Evolutionary conservation across 2,113 vertebrate genomes (phyloP).

Genomic region (Galeopterus variegatus): DNA sequence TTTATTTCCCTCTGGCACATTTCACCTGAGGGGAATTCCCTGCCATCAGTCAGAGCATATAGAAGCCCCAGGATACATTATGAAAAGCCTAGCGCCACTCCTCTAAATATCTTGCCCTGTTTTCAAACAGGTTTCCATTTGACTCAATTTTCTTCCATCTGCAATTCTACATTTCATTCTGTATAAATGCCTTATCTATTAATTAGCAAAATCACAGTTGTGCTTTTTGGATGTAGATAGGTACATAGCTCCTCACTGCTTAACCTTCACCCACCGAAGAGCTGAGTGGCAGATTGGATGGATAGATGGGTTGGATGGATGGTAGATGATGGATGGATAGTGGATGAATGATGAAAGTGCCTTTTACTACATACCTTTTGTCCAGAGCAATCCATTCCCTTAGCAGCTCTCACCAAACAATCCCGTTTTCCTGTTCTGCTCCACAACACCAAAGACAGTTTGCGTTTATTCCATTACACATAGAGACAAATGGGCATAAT

Average conservation of each 20-base stretch:
- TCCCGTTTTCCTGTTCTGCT: constrained; percentile 6
- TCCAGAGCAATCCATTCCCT: neutral
- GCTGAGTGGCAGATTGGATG: neutral
- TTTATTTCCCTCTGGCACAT: neutral
- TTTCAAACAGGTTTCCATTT: constrained; percentile 37
- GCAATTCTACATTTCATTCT: neutral
- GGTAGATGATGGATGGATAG: neutral
- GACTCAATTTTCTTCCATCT: neutral
- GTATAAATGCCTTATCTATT: constrained; percentile 4
- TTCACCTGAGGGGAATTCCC: neutral
- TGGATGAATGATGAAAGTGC: neutral
- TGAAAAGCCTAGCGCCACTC: neutral
- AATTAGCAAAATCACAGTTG: constrained; percentile 34
- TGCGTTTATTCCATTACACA: neutral
- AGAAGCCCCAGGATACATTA: neutral
- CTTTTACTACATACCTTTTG: neutral
- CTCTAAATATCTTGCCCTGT: neutral
- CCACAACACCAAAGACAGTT: neutral
- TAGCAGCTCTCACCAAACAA: neutral
- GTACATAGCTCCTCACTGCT: neutral
- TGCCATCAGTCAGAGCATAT: neutral
- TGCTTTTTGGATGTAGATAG: neutral
- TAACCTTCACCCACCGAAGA: neutral
- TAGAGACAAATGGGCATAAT: neutral
- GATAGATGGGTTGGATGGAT: neutral